Evolutionary conservation across 2,113 vertebrate species (phyloP), one percentile per base, ranked within the genome.

Genomic region (Felis catus): DNA sequence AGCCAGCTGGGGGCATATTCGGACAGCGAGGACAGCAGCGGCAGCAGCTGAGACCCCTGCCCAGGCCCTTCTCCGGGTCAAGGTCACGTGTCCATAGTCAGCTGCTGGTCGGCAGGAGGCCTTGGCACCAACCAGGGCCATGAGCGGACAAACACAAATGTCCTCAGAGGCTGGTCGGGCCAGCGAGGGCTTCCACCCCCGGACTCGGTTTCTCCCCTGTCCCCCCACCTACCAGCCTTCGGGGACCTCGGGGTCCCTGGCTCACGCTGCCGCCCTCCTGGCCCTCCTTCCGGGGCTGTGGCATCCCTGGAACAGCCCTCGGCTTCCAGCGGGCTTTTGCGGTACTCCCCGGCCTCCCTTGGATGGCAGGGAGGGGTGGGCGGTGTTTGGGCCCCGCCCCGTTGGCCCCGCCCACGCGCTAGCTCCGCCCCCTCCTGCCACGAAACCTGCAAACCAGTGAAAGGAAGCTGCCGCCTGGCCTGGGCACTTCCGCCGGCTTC

Each of bases 1-100:
- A 93, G 98, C 85, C 98, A 99, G 93, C 39, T 99, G 97, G 99
- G 98, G 13, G 93, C 98, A 0, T 99, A 99, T n/a, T 86, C 91
- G 0, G 99, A 99, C 98, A 99, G 99, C 0, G 99, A 99, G 33
- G 99, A 98, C 97, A 98, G 98, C 8, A 2, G 78, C 0, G 95
- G 98, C 10, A 97, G 98, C 94, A 98, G 95, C 95, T 83, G 86
- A 96, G 58, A 33, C 53, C 4, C 53, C 3, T 19, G 0, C 76
- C 36, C 25, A 5, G 21, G 33, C 48, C 53, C 23, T 83, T 73
- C 23, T 18, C 33, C 0, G 1, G 25, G 25, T 48, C 85, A 55
- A 16, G 19, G 45, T 31, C 66, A 23, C 21, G 1, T 4, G 29
- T 23, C 45, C 45, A 11, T 68, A 71, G 51, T 39, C 55, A 27